Conservation (phyloP, 2,797 vertebrate genomes). For the Oryzias sinensis region DNA sequence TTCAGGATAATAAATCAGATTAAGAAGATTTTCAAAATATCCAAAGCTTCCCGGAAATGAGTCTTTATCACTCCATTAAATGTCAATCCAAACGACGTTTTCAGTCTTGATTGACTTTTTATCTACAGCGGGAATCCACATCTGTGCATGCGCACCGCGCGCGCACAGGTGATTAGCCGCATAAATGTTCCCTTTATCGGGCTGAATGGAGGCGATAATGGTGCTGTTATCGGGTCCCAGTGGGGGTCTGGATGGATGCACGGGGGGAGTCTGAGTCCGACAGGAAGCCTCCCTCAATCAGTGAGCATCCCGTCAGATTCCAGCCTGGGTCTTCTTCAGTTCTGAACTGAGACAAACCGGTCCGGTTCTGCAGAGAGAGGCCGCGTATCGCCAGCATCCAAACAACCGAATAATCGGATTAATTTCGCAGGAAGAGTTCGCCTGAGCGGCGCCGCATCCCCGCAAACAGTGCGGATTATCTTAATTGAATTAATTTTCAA, state of each 20-base stretch:
- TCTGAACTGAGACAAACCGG: no score
- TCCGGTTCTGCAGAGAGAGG: no score
- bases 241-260: slow-evolving; percentile 56
- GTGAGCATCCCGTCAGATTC: no score
- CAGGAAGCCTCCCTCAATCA: background rate
- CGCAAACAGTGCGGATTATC: slow-evolving; percentile 84
- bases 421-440: slow-evolving; percentile 75
- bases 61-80: no score
- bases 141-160: slow-evolving; percentile 29
- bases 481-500: slow-evolving; percentile 95
- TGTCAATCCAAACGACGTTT: no score
- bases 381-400: no score
- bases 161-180: slow-evolving; percentile 60
- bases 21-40: no score
- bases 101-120: no score
- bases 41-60: no score
- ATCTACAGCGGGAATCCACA: slow-evolving; percentile 59
- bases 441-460: slow-evolving; percentile 3
- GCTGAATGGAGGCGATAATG: slow-evolving; percentile 70
- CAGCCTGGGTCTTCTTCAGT: no score
- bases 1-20: no score
- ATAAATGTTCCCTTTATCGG: slow-evolving; percentile 50
- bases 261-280: slow-evolving; percentile 20
- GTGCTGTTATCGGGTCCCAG: slow-evolving; percentile 67
- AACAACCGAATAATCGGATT: slow-evolving; percentile 87